A percentile compares a stretch with the other conserved stretches of the same genome.
Evolutionary conservation across 2,888 invertebrate genomes (phyloP).

Genomic region (Flexamia atlantica): DNA sequence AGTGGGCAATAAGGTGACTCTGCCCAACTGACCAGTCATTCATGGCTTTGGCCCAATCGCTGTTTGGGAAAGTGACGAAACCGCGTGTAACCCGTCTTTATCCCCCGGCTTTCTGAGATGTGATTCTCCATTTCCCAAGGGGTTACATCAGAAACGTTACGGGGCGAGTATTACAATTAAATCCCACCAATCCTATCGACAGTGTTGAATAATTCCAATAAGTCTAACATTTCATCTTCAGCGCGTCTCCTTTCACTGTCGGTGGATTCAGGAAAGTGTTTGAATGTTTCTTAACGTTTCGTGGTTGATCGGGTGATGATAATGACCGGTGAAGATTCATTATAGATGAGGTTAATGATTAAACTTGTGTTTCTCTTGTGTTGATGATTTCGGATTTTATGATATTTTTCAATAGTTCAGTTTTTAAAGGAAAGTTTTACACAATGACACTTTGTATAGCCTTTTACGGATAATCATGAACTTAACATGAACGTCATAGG

Average conservation of each 20-base stretch:
- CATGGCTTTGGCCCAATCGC: constrained; percentile 37
- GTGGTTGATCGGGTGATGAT: too few species aligned
- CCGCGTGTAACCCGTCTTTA: neutral
- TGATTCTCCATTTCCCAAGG: neutral
- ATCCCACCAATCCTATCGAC: neutral
- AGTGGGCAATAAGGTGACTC: constrained; percentile 31
- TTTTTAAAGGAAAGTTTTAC: too few species aligned
- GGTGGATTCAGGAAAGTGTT: too few species aligned
- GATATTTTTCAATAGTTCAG: too few species aligned
- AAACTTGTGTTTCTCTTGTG: too few species aligned
- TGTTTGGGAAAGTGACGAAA: constrained; percentile 1
- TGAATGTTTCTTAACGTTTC: too few species aligned
- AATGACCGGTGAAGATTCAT: too few species aligned
- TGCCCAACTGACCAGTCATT: constrained; percentile 34
- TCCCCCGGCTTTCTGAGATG: neutral
- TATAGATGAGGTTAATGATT: too few species aligned
- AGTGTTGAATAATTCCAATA: constrained; percentile 15
- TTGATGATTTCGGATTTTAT: too few species aligned
- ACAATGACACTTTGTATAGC: too few species aligned
- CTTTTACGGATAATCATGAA: too few species aligned
- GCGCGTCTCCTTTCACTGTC: neutral
- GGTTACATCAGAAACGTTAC: constrained; percentile 1
- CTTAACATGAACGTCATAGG: too few species aligned
- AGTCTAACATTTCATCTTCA: neutral
- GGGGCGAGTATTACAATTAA: neutral